A percentile compares a stretch with the other conserved stretches of the same genome.
phyloP scores from a whole-genome alignment of 2,888 invertebrate genomes.

The Volucella inflata region DNA sequence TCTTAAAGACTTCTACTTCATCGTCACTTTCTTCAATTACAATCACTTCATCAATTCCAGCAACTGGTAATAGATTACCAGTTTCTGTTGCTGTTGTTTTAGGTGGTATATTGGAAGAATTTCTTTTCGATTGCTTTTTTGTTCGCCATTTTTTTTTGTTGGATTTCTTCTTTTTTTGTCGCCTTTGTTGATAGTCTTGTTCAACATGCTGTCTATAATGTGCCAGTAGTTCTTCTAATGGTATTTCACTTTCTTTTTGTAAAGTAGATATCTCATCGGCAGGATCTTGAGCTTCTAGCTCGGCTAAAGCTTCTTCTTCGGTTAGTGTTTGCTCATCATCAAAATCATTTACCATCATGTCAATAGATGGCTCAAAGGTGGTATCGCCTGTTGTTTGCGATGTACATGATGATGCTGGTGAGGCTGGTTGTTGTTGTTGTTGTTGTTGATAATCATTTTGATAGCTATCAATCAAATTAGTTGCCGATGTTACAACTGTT shows the following conservation, averaged over 20 bases:
- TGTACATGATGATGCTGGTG: constrained; percentile 80
- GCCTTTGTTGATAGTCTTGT: constrained; percentile 33
- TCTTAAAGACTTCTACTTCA: constrained; percentile 52
- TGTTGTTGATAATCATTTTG: constrained; percentile 61
- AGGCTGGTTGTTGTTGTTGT: constrained; percentile 77
- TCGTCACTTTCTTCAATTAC: constrained; percentile 69
- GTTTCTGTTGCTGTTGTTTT: neutral
- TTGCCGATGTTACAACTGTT: neutral
- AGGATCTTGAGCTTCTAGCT: constrained; percentile 92
- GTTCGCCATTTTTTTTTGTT: neutral
- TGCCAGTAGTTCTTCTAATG: constrained; percentile 95
- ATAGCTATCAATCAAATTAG: constrained; percentile 38
- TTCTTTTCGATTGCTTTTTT: constrained; percentile 45
- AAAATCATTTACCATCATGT: constrained; percentile 98
- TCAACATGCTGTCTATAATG: constrained; percentile 89
- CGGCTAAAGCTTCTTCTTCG: constrained; percentile 97
- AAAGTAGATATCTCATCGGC: constrained; percentile 94
- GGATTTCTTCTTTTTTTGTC: constrained; percentile 70
- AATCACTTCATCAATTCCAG: constrained; percentile 52
- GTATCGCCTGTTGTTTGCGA: constrained; percentile 80
- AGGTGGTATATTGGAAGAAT: constrained; percentile 25
- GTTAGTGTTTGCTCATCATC: constrained; percentile 98
- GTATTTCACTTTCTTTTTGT: constrained; percentile 97
- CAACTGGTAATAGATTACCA: neutral
- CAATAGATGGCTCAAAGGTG: constrained; percentile 95